Evolutionary conservation across 1,140 invertebrate genomes (phyloP).

Genomic region (Conopomorpha cramerella): DNA sequence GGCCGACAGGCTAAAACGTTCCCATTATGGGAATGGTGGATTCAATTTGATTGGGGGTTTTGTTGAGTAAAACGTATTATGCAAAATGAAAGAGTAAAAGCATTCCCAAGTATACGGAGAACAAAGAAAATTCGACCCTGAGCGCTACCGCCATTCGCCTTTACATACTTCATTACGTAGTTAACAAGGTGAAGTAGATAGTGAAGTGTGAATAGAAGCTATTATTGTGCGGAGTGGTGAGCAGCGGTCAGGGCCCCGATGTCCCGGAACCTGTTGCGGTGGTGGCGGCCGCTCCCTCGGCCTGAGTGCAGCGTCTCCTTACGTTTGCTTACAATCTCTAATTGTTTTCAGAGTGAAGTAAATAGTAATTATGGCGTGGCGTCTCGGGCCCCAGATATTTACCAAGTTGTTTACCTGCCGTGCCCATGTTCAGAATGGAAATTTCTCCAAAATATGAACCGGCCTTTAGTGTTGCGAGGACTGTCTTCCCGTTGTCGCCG

Average conservation of each 20-base stretch:
- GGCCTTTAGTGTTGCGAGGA: conserved; percentile 93
- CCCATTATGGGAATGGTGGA: too few species aligned
- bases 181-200: too few species aligned
- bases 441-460: conserved; percentile 99
- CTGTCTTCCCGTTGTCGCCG: conserved; percentile 95
- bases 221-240: too few species aligned
- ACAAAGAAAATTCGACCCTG: too few species aligned
- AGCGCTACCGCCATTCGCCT: too few species aligned
- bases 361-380: conserved; percentile 58
- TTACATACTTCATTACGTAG: too few species aligned
- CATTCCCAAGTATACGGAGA: too few species aligned
- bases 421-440: conserved; percentile 99
- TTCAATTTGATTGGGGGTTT: too few species aligned
- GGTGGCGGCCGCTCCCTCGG: conserved; percentile 51
- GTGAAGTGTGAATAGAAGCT: too few species aligned
- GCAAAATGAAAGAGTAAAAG: too few species aligned
- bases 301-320: conserved; percentile 59
- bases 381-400: conserved; percentile 75
- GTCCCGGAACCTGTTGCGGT: conserved; percentile 52
- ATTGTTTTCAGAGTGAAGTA: conserved; percentile 36
- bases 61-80: too few species aligned
- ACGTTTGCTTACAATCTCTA: conserved; percentile 45
- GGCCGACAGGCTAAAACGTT: too few species aligned
- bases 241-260: conserved; percentile 29
- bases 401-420: conserved; percentile 95